phyloP scores from a whole-genome alignment of 2,888 invertebrate genomes.

The Cryptus viduatorius region DNA sequence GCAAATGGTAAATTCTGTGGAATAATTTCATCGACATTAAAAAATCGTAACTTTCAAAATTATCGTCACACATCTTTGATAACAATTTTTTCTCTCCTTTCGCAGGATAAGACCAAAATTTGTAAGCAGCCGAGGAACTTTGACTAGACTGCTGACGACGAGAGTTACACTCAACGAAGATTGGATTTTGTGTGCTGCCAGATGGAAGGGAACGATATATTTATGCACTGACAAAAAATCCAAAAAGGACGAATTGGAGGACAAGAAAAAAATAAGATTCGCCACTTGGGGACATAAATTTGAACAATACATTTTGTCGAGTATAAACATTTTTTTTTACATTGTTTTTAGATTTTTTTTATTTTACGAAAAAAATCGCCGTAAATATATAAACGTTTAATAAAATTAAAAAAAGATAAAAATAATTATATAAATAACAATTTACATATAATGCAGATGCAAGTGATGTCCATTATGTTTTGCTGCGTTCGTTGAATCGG shows the following conservation, averaged over 20 bases:
- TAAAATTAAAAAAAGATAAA: not conserved
- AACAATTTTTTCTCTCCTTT: not conserved
- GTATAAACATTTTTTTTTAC: slow-evolving; percentile 80
- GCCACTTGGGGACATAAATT: slow-evolving; percentile 91
- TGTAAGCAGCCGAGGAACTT: not conserved
- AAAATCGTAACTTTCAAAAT: not conserved
- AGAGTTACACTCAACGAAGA: slow-evolving; percentile 84
- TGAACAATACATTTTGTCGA: slow-evolving; percentile 90
- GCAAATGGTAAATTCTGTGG: slow-evolving; percentile 17
- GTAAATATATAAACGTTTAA: not conserved
- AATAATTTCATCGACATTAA: not conserved
- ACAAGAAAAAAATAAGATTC: slow-evolving; percentile 85
- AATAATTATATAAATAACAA: not conserved
- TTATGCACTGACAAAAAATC: slow-evolving; percentile 87
- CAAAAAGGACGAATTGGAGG: slow-evolving; percentile 77
- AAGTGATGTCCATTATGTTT: not conserved
- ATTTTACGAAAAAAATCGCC: not conserved
- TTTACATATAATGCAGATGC: too few relatives aligned
- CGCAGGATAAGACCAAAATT: slow-evolving; percentile 10
- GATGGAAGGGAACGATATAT: slow-evolving; percentile 89
- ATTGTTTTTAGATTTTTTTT: not conserved
- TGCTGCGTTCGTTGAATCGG: not conserved
- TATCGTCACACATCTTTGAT: too few relatives aligned
- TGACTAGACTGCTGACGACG: not conserved
- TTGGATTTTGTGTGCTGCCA: slow-evolving; percentile 90